phyloP scores from a whole-genome alignment of 2,888 invertebrate species.

The Hirtodrosophila alboralis region DNA sequence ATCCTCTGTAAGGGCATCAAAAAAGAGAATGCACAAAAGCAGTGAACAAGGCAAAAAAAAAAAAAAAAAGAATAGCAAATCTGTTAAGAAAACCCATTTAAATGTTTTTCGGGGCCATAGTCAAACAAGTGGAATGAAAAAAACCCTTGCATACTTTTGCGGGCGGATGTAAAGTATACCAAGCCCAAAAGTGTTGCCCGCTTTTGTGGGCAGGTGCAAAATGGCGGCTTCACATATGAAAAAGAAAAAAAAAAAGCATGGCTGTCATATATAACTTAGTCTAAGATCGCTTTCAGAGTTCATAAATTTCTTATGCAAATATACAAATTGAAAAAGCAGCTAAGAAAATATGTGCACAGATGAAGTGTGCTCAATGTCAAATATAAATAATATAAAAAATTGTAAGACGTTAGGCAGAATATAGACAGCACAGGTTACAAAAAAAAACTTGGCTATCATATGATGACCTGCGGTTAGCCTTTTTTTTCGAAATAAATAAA shows the following conservation, averaged over 20 bases:
- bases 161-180: no score
- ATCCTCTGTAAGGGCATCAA: no score
- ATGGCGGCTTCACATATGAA: neutral
- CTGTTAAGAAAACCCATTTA: conserved; percentile 78
- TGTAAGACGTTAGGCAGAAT: conserved; percentile 8
- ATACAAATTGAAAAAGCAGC: conserved; percentile 44
- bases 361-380: conserved; percentile 27
- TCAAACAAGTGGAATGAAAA: conserved; percentile 19
- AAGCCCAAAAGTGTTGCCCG: conserved; percentile 23
- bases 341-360: conserved; percentile 26
- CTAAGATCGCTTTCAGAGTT: conserved; percentile 30
- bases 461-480: conserved; percentile 9
- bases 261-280: conserved; percentile 23
- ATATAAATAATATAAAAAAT: conserved; percentile 45
- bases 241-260: conserved; percentile 20
- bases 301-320: conserved; percentile 46
- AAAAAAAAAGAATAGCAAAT: conserved; percentile 51
- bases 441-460: conserved; percentile 2
- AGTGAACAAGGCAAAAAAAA: conserved; percentile 42
- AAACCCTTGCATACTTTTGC: conserved; percentile 48
- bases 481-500: conserved; percentile 21
- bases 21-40: no score
- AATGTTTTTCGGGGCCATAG: conserved; percentile 46
- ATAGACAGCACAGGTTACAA: conserved; percentile 6
- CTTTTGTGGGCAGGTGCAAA: conserved; percentile 21